Evolutionary conservation across 1,140 invertebrate genomes (phyloP).

Genomic region (Tachypleus tridentatus): DNA sequence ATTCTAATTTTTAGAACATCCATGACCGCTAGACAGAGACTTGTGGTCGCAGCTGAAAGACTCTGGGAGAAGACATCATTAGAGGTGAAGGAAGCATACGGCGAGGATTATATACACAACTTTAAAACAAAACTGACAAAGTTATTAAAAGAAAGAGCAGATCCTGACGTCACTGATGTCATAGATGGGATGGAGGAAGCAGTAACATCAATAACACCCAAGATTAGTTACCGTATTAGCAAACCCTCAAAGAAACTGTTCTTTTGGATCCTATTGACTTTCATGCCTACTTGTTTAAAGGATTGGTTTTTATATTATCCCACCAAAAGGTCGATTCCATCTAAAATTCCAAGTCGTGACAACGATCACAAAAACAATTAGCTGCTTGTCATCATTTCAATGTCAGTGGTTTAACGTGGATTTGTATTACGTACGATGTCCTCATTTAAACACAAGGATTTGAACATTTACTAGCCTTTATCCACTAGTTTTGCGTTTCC

Average conservation of each 20-base stretch:
- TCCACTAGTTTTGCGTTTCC: too few species aligned
- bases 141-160: slow-evolving; percentile 11
- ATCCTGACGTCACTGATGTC: slow-evolving; percentile 29
- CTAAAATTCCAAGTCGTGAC: too few species aligned
- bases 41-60: slow-evolving; percentile 27
- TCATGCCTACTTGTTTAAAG: too few species aligned
- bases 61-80: slow-evolving; percentile 30
- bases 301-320: too few species aligned
- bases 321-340: too few species aligned
- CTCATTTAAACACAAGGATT: too few species aligned
- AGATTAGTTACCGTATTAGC: slow-evolving; percentile 15
- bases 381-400: too few species aligned
- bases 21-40: slow-evolving; percentile 25
- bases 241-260: slow-evolving; percentile 19
- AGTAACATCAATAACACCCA: slow-evolving; percentile 27
- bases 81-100: slow-evolving; percentile 31
- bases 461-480: too few species aligned
- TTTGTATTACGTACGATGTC: too few species aligned
- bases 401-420: too few species aligned
- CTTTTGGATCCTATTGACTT: slow-evolving; percentile 7
- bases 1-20: slow-evolving; percentile 27
- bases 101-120: slow-evolving; percentile 32
- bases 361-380: too few species aligned
- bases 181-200: slow-evolving; percentile 33
- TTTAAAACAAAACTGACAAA: slow-evolving; percentile 26